Evolutionary conservation across 2,888 invertebrate genomes (phyloP).

Genomic region (Odiellus spinosus): DNA sequence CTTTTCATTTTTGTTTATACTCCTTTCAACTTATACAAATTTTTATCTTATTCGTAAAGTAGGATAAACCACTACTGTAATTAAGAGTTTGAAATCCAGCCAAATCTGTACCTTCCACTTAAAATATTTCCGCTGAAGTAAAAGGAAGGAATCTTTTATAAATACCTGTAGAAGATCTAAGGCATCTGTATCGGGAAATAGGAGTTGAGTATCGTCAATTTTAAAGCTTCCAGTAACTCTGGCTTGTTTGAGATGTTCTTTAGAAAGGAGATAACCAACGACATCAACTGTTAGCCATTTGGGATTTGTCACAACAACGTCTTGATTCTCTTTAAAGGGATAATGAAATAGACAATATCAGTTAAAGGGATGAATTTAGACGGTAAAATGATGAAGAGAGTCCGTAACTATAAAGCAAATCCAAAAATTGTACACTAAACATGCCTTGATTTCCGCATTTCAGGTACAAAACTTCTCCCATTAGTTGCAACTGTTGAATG

Average conservation of each 20-base stretch:
- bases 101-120: too few species aligned
- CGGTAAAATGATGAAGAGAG: too few species aligned
- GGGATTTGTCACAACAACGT: constrained; percentile 47
- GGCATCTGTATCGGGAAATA: constrained; percentile 52
- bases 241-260: constrained; percentile 37
- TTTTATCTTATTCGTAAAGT: too few species aligned
- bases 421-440: too few species aligned
- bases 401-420: too few species aligned
- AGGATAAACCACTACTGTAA: too few species aligned
- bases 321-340: constrained; percentile 31
- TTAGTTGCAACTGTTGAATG: constrained; percentile 44
- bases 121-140: too few species aligned
- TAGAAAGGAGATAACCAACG: constrained; percentile 44
- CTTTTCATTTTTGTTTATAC: too few species aligned
- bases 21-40: too few species aligned
- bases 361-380: constrained; percentile 11
- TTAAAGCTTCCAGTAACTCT: constrained; percentile 52
- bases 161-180: constrained; percentile 48
- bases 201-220: constrained; percentile 52
- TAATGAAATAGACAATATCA: constrained; percentile 43
- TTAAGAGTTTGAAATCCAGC: too few species aligned
- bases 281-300: constrained; percentile 50
- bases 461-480: constrained; percentile 40
- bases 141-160: too few species aligned
- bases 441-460: constrained; percentile 8